Conservation (phyloP, 2,888 invertebrate genomes). For the Acleris literana region DNA sequence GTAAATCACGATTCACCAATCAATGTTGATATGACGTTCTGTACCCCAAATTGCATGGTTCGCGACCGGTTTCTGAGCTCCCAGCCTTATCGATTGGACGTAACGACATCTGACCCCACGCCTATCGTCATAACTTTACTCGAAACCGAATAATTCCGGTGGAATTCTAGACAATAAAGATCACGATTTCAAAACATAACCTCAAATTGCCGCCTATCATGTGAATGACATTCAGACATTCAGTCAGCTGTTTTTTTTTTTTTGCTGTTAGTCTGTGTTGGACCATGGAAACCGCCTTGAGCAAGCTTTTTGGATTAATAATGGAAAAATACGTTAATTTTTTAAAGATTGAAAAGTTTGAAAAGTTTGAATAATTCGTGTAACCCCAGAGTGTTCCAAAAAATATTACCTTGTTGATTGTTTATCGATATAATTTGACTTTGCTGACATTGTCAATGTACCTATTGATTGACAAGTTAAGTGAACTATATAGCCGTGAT, state of each 20-base stretch:
- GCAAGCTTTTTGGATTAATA: neutral
- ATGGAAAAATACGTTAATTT: neutral
- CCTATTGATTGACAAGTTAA: neutral
- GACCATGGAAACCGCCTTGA: neutral
- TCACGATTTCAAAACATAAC: constrained; percentile 51
- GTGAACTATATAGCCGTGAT: neutral
- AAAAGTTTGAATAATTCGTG: too few relatives aligned
- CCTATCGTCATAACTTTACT: constrained; percentile 52
- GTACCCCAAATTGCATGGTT: constrained; percentile 44
- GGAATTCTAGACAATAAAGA: constrained; percentile 40
- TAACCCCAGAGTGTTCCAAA: too few relatives aligned
- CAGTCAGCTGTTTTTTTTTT: constrained; percentile 41
- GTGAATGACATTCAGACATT: constrained; percentile 43
- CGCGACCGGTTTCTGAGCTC: constrained; percentile 35
- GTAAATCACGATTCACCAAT: too few relatives aligned
- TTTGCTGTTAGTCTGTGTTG: neutral
- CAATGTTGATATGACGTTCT: neutral
- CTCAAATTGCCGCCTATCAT: constrained; percentile 41
- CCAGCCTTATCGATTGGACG: constrained; percentile 54
- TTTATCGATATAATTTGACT: too few relatives aligned
- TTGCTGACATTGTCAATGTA: neutral
- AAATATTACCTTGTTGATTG: too few relatives aligned
- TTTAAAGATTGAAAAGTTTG: too few relatives aligned
- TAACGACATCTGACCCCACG: constrained; percentile 67
- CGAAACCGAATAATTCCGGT: constrained; percentile 47